These are phyloP conservation scores for Nasonia longicornis DNA, from an alignment of 1,140 invertebrate genomes.

Conservation along the genomic window DNA sequence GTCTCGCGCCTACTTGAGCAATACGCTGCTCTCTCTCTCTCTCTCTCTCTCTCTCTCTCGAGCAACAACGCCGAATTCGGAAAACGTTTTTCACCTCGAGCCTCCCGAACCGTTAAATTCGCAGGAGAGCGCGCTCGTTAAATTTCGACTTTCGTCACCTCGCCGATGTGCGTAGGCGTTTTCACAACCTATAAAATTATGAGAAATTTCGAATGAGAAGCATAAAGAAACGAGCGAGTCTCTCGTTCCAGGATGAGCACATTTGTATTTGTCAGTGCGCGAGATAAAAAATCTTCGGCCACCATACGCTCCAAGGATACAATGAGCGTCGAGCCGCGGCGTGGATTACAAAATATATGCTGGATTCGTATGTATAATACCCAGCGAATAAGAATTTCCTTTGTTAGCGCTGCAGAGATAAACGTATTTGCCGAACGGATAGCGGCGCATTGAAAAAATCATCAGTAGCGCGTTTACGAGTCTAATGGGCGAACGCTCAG, in stretches of 20 bases:
- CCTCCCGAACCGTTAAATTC: constrained; percentile 9
- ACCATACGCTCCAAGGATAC: too few species aligned
- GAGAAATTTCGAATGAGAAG: not conserved
- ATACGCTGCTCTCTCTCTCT: not conserved
- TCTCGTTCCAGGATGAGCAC: not conserved
- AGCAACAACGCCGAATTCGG: constrained; percentile 28
- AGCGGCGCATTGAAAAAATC: not conserved
- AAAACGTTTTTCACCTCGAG: constrained; percentile 20
- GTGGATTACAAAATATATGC: not conserved
- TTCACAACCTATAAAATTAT: not conserved
- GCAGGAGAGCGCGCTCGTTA: not conserved
- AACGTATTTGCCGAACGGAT: too few species aligned
- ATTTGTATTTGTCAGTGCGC: too few species aligned
- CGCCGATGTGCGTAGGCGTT: not conserved
- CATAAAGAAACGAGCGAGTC: not conserved
- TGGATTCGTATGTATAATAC: not conserved
- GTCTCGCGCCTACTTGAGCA: constrained; percentile 23
- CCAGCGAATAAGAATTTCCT: not conserved
- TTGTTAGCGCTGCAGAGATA: not conserved
- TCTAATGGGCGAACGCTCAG: not conserved
- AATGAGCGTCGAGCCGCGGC: too few species aligned
- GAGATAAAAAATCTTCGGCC: too few species aligned
- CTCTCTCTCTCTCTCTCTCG: not conserved
- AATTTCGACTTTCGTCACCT: constrained; percentile 7
- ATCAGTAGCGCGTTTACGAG: not conserved